Evolutionary conservation across 2,888 invertebrate genomes (phyloP), one percentile per base, ranked within the genome.

Genomic region (Tetramorium bicarinatum): DNA sequence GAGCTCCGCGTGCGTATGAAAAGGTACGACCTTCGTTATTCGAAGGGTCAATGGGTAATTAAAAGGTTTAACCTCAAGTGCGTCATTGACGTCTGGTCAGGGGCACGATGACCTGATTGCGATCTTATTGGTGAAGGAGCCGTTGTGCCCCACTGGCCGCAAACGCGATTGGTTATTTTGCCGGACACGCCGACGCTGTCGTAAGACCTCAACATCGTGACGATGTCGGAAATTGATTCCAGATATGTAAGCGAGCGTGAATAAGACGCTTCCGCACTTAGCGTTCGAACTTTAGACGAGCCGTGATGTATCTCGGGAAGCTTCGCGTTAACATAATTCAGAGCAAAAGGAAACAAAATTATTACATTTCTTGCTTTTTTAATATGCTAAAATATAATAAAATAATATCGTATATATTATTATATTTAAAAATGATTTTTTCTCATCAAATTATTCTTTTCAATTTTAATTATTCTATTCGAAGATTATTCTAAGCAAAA

Each of bases 71-170:
- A 92, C 90, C 91, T 83, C 71, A 85, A 87, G 85, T 92, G 90
- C 92, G 93, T 93, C 92, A 93, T 87, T 89, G 87, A 74, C 64
- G 82, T 47, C 83, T 87, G 88, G 90, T 88, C 89, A 89, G 90
- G 88, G 91, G 92, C 91, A 86, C 86, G 88, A 82, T 85, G 81
- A 62, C 67, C 83, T 69, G 83, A 87, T 87, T 85, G 72, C 80
- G 74, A 87, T 79, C 72, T 74, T 82, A 90, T 90, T 87, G 85
- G 84, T 76, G 75, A 47, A 83, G 69, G 79, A 80, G 34, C 61
- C 64, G 82, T 75, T 82, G 72, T 83, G 85, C 85, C 80, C 44
- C 54, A 29, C 6, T 82, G 29, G 75, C 21, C 64, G 54, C 47
- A 21, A 62, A 75, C 59, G 41, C 21, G 75, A 85, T 85, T 85